phyloP scores from a whole-genome alignment of 2,797 vertebrate species.

The Masticophis lateralis region DNA sequence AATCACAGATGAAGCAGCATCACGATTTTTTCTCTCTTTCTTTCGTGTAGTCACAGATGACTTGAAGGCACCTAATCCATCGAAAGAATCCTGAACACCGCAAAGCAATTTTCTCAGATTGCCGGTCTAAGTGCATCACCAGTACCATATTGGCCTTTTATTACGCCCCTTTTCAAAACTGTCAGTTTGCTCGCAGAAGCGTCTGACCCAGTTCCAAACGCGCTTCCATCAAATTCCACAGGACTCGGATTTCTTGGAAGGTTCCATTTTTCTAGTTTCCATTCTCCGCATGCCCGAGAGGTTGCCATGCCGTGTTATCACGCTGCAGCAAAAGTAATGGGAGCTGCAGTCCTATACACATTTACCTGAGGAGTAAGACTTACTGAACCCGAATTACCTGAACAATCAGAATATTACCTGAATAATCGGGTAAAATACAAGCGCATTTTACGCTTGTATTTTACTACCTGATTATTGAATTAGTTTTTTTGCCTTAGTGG shows the following conservation, averaged over 20 bases:
- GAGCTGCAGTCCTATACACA: background rate
- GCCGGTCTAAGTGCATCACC: background rate
- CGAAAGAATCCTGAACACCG: background rate
- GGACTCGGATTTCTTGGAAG: background rate
- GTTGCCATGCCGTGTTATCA: background rate
- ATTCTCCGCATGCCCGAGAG: background rate
- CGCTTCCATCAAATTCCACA: background rate
- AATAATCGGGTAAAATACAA: too few relatives aligned
- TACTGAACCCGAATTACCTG: background rate
- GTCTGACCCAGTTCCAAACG: background rate
- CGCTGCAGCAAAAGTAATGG: background rate
- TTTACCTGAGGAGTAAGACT: background rate
- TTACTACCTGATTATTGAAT: background rate
- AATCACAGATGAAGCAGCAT: background rate
- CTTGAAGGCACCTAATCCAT: background rate
- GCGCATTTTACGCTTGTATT: background rate
- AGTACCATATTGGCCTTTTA: background rate
- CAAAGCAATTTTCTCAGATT: background rate
- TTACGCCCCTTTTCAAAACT: background rate
- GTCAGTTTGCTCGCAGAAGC: background rate
- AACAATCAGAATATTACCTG: background rate
- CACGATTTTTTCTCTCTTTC: background rate
- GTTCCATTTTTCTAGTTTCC: background rate
- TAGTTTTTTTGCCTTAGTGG: background rate
- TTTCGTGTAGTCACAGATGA: background rate